Evolutionary conservation across 1,140 invertebrate species (phyloP).

Genomic region (Muscidifurax raptorellus): DNA sequence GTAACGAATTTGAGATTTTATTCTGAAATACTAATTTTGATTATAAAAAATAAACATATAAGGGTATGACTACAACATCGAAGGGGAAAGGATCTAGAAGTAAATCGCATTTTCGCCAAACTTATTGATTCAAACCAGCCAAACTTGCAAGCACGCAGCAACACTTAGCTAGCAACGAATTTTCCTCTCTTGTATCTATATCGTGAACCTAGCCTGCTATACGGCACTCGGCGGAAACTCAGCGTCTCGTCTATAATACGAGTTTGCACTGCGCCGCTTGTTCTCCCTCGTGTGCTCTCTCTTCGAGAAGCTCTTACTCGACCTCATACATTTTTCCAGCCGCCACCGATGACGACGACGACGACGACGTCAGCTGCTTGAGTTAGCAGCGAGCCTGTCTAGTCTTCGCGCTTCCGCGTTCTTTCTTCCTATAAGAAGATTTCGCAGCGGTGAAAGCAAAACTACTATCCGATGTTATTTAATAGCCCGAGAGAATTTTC

Average conservation of each 20-base stretch:
- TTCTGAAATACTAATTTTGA: no score
- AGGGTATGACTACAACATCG: no score
- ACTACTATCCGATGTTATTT: conserved; percentile 32
- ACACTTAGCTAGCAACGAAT: neutral
- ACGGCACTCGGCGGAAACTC: neutral
- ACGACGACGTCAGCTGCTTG: neutral
- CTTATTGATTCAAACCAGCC: neutral
- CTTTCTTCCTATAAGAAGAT: conserved; percentile 5
- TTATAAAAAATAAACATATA: no score
- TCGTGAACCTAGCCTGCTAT: neutral
- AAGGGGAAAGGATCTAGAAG: neutral
- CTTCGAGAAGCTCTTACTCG: conserved; percentile 32
- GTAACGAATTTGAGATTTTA: no score
- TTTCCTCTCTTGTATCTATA: neutral
- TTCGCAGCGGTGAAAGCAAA: conserved; percentile 28
- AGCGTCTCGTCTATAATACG: conserved; percentile 4
- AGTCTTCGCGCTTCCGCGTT: neutral
- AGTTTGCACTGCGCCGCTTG: neutral
- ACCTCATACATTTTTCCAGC: conserved; percentile 30
- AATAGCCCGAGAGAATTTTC: conserved; percentile 25
- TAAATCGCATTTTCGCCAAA: no score
- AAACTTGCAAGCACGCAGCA: neutral
- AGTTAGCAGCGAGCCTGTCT: conserved; percentile 2
- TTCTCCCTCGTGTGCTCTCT: neutral
- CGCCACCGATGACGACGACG: neutral